These are phyloP conservation scores for Peromyscus aztecus DNA, from an alignment of 2,797 vertebrate species.

Conservation along the genomic window DNA sequence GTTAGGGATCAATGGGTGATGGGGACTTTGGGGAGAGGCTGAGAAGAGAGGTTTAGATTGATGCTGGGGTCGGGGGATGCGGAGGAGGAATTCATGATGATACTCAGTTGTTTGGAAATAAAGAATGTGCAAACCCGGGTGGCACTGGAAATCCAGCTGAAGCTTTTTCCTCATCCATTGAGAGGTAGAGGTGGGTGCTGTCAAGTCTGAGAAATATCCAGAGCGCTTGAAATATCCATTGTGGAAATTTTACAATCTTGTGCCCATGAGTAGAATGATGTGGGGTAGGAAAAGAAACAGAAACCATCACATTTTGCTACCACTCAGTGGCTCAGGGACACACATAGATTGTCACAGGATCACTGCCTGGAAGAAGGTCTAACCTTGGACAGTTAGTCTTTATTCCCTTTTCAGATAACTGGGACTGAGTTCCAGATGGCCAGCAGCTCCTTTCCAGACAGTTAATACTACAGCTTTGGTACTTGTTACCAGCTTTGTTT, in stretches of 20 bases:
- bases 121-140: neutral
- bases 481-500: neutral
- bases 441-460: neutral
- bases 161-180: neutral
- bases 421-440: neutral
- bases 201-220: constrained; percentile 1
- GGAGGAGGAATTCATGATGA: neutral
- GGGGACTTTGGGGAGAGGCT: neutral
- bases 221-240: neutral
- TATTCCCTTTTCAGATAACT: neutral
- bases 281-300: neutral
- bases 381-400: neutral
- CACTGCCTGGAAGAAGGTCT: neutral
- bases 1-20: neutral
- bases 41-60: neutral
- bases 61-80: neutral
- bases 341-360: neutral
- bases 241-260: neutral
- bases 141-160: neutral
- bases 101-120: neutral
- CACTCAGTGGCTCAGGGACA: neutral
- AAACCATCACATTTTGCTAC: neutral
- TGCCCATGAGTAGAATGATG: neutral
- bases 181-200: neutral
- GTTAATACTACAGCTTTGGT: neutral